phyloP scores from a whole-genome alignment of 1,140 invertebrate species.

The Saccostrea glomerata region DNA sequence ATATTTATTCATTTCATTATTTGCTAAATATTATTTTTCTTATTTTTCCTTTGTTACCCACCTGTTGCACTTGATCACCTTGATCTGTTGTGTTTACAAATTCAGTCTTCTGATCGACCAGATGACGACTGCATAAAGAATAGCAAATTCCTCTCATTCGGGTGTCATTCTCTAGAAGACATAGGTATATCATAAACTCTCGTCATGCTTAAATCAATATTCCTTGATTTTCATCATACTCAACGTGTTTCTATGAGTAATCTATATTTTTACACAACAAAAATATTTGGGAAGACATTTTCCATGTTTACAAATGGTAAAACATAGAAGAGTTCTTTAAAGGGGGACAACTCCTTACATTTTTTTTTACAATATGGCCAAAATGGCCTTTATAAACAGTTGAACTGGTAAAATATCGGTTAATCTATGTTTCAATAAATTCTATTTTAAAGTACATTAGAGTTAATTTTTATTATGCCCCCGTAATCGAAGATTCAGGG shows the following conservation, averaged over 20 bases:
- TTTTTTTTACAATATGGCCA: too few relatives aligned
- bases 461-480: too few relatives aligned
- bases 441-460: too few relatives aligned
- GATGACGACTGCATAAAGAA: constrained; percentile 1
- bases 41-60: background rate
- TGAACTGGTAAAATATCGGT: too few relatives aligned
- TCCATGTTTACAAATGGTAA: constrained; percentile 46
- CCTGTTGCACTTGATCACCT: background rate
- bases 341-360: constrained; percentile 1
- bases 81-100: constrained; percentile 36
- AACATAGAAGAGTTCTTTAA: background rate
- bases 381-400: too few relatives aligned
- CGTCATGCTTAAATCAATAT: background rate
- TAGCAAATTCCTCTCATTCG: background rate
- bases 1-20: background rate
- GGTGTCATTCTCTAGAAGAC: background rate
- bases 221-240: background rate
- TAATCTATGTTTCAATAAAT: too few relatives aligned
- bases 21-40: background rate
- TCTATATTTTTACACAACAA: constrained; percentile 23
- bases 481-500: too few relatives aligned
- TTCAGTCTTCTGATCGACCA: constrained; percentile 27
- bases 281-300: constrained; percentile 37
- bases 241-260: background rate
- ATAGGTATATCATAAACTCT: background rate